Evolutionary conservation across 2,888 invertebrate species (phyloP), one percentile per base, ranked within the genome.

Genomic region (Lasioglossum figueresi): DNA sequence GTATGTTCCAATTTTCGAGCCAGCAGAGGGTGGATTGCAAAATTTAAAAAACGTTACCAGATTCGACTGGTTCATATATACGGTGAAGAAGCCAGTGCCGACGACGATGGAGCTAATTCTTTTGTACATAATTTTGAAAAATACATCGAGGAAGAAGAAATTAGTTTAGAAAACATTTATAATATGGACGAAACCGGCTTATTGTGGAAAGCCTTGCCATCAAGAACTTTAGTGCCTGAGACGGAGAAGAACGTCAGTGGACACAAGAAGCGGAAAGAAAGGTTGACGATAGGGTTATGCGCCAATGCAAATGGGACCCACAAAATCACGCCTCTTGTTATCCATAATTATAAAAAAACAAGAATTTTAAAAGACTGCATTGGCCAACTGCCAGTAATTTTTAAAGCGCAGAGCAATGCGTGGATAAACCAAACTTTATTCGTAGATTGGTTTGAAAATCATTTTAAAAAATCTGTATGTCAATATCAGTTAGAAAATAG

Each of bases 91-190:
- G 40, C 8, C 40, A 40, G 40, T 40, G 40, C 8, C 40, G 8
- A 8, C 1, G 40, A 40, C 6, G 40, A 8, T 40, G 40, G 40
- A 40, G 40, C 40, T 40, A 40, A 40, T 40, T 40, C 40, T 40
- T 40, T 79, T 66, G 23, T 31, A 4, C 12, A 72, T 16, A 34
- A 75, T 27, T 79, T 72, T 68, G 14, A 59, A 66, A 78, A 45
- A 72, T 19, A 78, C 2, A 77, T 78, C 1, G 23, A 63, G 5
- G 56, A 78, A 19, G 40, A 82, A 52, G 16, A 70, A 16, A 45
- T 83, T 19, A 43, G 31, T 19, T 40, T 19, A n/a, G 73, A 79
- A 12, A 74, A 66, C n/a, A n/a, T 79, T 6, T 79, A 79, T n/a
- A 68, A 74, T 12, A 68, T 74, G 52, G 73, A 48, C 27, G 66